Evolutionary conservation across 2,797 vertebrate genomes (phyloP), one percentile per base, ranked within the genome.

Genomic region (Graptemys geographica): DNA sequence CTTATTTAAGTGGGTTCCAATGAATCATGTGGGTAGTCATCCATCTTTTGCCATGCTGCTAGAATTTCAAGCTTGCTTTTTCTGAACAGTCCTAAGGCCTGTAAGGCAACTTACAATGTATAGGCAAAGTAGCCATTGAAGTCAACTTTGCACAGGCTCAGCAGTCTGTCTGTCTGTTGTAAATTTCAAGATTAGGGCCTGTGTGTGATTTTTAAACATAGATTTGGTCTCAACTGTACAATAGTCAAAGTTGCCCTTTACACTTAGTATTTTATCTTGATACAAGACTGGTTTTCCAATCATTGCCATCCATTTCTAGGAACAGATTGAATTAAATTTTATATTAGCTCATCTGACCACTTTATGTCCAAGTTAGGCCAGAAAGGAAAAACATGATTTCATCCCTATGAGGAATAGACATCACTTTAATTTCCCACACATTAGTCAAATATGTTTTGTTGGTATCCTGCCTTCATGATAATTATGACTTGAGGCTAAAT

Each of bases 371-470:
- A 47, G 37, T 37, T 76, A 44, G 72, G 13, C 41, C 41, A 76
- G 37, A 76, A 76, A 76, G 25, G 19, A 47, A 47, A 76, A 76
- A 27, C 72, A 76, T 37, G 65, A 11, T 55, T 89, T 4, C 44
- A 25, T 69, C 21, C 11, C 84, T 72, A 55, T 47, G 79, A 84
- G 28, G n/a, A 87, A 78, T 57, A 11, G 2, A 33, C 4, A 51
- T 94, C 37, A 31, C 23, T 80, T 79, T 85, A 78, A n/a, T 53
- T 90, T 44, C 69, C 0, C 16, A 53, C 0, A 0, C 16, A 19
- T 83, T 89, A 53, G 25, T 21, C 47, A 19, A 52, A 13, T 5
- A 1, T 0, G 0, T 31, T 62, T 37, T 11, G 41, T 0, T 4
- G 13, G 4, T 55, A 52, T 69, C 28, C 37, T 91, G 52, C 7